Evolutionary conservation across 2,888 invertebrate species (phyloP), one percentile per base, ranked within the genome.

Genomic region (Emmelina monodactyla): DNA sequence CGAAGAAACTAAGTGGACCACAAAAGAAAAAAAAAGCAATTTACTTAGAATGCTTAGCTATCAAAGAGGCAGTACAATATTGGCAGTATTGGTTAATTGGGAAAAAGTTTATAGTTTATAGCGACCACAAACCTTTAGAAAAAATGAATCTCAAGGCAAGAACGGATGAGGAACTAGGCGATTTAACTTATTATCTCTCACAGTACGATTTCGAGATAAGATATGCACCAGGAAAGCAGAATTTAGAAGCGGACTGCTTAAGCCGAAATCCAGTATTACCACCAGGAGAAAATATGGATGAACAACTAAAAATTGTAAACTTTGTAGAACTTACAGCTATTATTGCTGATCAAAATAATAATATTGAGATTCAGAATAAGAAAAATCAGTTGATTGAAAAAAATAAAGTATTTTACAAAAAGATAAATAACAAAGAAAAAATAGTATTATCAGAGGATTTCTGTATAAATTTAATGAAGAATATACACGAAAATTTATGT

Each of bases 181-280:
- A 49, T 41, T 12, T 51, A 4, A 38, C 47, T 28, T 47, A 49
- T 35, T 53, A 52, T 32, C 30, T 53, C 12, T 55, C 51, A 9
- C 52, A 52, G 38, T 53, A 39, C 38, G 39, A 51, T 32, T 54
- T 50, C 22, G 4, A 47, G 35, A 37, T 51, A 25, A 48, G 33
- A 44, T 51, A 50, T 37, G n/a, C 39, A 5, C 29, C 29, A 5
- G 14, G 29, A 14, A 12, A 29, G 29, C 6, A 12, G 6, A 29
- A 29, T 39, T 39, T 34, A 36, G 46, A 33, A 41, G 45, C 46
- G n/a, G 47, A 49, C 37, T 40, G 44, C 16, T 19, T 46, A 14
- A 48, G 50, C 16, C 44, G 47, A 31, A 45, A 47, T 14, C 46
- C 47, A 9, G 46, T 48, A 1, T 38, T 46, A n/a, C 45, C 43